Evolutionary conservation across 2,888 invertebrate species (phyloP).

Genomic region (Lasioglossum villosulum): DNA sequence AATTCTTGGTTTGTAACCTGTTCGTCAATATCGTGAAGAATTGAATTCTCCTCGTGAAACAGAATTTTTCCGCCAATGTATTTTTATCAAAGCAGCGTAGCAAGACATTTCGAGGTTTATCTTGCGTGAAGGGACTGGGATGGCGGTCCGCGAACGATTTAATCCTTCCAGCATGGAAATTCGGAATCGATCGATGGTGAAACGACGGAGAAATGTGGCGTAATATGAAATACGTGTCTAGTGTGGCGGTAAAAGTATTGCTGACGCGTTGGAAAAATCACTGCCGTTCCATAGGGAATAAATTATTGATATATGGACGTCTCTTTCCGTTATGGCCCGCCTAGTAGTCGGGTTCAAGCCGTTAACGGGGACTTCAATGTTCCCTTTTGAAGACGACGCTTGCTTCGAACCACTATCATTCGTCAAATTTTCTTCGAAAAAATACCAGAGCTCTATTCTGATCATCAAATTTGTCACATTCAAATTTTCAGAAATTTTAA

Average conservation of each 20-base stretch:
- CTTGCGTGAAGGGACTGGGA: slow-evolving; percentile 2
- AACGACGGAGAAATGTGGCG: neutral
- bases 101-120: neutral
- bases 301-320: slow-evolving; percentile 59
- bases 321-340: slow-evolving; percentile 28
- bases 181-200: slow-evolving; percentile 10
- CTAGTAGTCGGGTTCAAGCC: slow-evolving; percentile 42
- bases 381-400: neutral
- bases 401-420: neutral
- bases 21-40: neutral
- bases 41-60: neutral
- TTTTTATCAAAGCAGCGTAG: neutral
- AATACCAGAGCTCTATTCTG: neutral
- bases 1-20: too few relatives aligned
- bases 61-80: neutral
- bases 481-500: too few relatives aligned
- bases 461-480: neutral
- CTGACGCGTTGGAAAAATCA: slow-evolving; percentile 66
- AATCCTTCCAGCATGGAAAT: slow-evolving; percentile 27
- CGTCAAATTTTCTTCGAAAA: neutral
- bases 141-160: slow-evolving; percentile 24
- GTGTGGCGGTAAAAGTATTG: slow-evolving; percentile 57
- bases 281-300: slow-evolving; percentile 61
- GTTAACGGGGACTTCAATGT: slow-evolving; percentile 54
- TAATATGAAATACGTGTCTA: slow-evolving; percentile 38